phyloP scores from a whole-genome alignment of 2,113 vertebrate genomes.

The Sylvilagus bachmani region DNA sequence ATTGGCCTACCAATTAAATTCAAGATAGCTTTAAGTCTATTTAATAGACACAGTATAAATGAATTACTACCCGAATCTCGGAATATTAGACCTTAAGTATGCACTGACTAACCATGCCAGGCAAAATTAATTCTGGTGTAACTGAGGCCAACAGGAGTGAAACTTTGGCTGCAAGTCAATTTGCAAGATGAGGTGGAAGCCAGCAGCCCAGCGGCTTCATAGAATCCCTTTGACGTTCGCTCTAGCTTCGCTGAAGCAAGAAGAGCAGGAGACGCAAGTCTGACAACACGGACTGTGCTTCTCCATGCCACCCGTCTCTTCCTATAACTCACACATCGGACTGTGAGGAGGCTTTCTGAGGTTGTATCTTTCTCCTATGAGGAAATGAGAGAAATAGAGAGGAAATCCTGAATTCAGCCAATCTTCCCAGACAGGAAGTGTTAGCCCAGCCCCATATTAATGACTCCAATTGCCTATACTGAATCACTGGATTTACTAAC shows the following conservation, averaged over 20 bases:
- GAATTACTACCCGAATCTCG: slow-evolving; percentile 71
- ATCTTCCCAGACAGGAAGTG: neutral
- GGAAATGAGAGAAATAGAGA: neutral
- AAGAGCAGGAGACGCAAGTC: neutral
- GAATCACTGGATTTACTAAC: neutral
- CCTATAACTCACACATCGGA: neutral
- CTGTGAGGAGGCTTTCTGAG: neutral
- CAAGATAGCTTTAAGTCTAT: slow-evolving; percentile 75
- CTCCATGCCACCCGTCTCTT: neutral
- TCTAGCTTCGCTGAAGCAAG: neutral
- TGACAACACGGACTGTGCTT: neutral
- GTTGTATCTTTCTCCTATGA: neutral
- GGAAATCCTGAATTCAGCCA: neutral
- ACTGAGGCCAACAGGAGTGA: slow-evolving; percentile 70
- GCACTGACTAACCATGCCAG: slow-evolving; percentile 64
- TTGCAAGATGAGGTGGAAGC: slow-evolving; percentile 40
- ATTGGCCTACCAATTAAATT: slow-evolving; percentile 76
- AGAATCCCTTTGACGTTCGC: neutral
- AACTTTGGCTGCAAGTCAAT: slow-evolving; percentile 60
- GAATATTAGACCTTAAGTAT: slow-evolving; percentile 70
- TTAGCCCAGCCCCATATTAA: neutral
- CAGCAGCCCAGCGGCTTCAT: neutral
- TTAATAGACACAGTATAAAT: slow-evolving; percentile 80
- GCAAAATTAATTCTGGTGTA: slow-evolving; percentile 71
- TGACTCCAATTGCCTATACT: neutral